Evolutionary conservation across 2,797 vertebrate species (phyloP).

Genomic region (Syngnathus acus): DNA sequence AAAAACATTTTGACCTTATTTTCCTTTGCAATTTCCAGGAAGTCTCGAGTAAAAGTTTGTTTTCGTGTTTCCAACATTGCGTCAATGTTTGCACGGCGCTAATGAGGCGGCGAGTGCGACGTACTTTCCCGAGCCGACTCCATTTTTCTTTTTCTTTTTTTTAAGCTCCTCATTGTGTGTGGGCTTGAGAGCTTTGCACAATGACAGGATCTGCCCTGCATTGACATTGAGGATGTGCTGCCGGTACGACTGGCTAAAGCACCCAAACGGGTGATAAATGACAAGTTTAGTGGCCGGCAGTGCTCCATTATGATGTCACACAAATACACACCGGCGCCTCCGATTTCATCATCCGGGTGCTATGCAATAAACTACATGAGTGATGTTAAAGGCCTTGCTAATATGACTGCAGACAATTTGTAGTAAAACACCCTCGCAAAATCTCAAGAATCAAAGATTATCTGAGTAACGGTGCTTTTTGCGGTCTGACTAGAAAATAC

Average conservation of each 20-base stretch:
- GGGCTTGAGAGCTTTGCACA: not conserved
- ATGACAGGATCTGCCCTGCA: not conserved
- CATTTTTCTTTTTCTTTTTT: not conserved
- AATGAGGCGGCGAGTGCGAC: not conserved
- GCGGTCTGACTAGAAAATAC: not conserved
- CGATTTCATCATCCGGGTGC: not conserved
- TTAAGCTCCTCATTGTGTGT: not conserved
- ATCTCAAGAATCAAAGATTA: not conserved
- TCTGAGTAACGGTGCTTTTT: too few species aligned
- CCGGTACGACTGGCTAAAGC: not conserved
- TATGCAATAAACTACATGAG: not conserved
- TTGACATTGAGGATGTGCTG: not conserved
- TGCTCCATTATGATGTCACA: conserved; percentile 4
- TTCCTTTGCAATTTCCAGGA: not conserved
- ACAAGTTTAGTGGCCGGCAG: not conserved
- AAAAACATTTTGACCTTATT: not conserved
- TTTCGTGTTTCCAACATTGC: not conserved
- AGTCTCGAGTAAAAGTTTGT: not conserved
- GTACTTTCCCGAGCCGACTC: not conserved
- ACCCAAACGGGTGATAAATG: not conserved
- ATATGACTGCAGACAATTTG: conserved; percentile 1
- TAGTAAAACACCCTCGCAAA: not conserved
- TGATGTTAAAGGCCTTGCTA: not conserved
- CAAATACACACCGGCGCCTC: not conserved
- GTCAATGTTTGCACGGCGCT: not conserved